Percentiles rank a stretch among this genome's conserved stretches.
phyloP scores from a whole-genome alignment of 2,113 vertebrate genomes.

The Orcinus orca region DNA sequence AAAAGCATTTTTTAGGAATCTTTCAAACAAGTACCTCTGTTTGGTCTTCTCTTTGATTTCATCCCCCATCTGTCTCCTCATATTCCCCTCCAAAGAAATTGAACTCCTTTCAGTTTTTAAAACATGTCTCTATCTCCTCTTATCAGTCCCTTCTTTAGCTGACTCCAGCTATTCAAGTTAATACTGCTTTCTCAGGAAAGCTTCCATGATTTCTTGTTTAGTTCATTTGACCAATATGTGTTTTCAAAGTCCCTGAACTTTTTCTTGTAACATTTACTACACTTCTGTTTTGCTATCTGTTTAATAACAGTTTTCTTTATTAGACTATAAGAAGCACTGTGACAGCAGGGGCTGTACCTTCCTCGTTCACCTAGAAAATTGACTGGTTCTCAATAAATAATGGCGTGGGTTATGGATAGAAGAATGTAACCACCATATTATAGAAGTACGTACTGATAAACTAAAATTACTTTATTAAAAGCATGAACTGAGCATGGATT shows the following conservation, averaged over 20 bases:
- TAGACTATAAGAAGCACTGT: background rate
- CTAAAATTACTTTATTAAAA: background rate
- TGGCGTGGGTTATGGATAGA: background rate
- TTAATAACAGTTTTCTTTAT: background rate
- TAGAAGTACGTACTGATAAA: background rate
- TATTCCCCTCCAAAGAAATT: background rate
- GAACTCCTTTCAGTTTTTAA: background rate
- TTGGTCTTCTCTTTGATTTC: slow-evolving; percentile 19
- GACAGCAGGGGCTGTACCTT: background rate
- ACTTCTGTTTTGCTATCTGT: background rate
- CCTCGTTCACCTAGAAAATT: background rate
- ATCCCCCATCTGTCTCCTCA: background rate
- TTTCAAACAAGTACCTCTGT: background rate
- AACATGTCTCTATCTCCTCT: background rate
- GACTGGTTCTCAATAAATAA: background rate
- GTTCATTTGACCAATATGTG: background rate
- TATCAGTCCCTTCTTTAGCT: background rate
- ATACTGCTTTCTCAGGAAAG: background rate
- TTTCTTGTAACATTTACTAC: background rate
- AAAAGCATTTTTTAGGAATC: background rate
- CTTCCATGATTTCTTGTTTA: background rate
- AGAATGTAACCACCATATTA: background rate
- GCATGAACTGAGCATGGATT: background rate
- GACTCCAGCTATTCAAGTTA: background rate
- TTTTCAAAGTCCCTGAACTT: background rate